Conservation (phyloP, 2,888 invertebrate species). For the Athripsodes cinereus region DNA sequence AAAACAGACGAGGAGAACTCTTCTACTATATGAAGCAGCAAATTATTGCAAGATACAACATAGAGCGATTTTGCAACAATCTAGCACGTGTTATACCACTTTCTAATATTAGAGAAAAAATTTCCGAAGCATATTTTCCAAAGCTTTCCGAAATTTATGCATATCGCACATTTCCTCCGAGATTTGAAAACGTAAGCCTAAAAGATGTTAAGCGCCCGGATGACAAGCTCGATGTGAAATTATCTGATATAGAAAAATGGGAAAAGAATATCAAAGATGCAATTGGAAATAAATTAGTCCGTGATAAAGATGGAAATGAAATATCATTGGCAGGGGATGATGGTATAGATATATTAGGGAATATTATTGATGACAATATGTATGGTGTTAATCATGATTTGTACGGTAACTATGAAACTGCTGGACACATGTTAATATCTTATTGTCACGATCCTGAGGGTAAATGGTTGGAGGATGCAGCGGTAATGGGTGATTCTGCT, state of each 20-base stretch:
- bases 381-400: constrained; percentile 61
- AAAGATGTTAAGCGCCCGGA: constrained; percentile 60
- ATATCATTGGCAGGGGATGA: constrained; percentile 55
- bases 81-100: constrained; percentile 52
- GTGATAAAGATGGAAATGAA: constrained; percentile 51
- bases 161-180: constrained; percentile 58
- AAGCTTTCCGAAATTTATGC: constrained; percentile 62
- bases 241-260: constrained; percentile 70
- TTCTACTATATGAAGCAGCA: constrained; percentile 65
- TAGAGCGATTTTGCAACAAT: constrained; percentile 19
- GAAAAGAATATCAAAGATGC: constrained; percentile 65
- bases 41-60: constrained; percentile 47
- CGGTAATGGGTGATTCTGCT: constrained; percentile 34
- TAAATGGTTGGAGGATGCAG: constrained; percentile 48
- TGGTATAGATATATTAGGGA: constrained; percentile 74
- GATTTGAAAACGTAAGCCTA: constrained; percentile 48
- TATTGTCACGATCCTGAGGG: constrained; percentile 77
- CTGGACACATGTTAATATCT: constrained; percentile 72
- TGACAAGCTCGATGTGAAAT: constrained; percentile 59
- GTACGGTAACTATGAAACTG: constrained; percentile 78
- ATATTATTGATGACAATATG: constrained; percentile 69
- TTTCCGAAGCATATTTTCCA: constrained; percentile 51
- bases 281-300: constrained; percentile 56
- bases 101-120: constrained; percentile 13
- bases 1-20: constrained; percentile 58